Evolutionary conservation across 1,140 invertebrate genomes (phyloP), one percentile per base, ranked within the genome.

Genomic region (Brachionus asplanchnoidis): DNA sequence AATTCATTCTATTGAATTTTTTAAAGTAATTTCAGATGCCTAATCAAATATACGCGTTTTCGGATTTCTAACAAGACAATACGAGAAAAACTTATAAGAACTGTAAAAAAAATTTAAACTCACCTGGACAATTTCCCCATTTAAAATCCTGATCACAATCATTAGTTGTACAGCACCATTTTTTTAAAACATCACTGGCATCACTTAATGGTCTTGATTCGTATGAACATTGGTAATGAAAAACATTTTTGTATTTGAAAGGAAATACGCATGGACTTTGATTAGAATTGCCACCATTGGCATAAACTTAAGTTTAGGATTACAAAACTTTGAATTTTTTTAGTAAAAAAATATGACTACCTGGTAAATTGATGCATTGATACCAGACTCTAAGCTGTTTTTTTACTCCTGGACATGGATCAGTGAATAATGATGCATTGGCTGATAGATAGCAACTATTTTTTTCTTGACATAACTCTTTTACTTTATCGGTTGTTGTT

Each of bases 371-470:
- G 3, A 82, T 17, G 26, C 79, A 82, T 44, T 82, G 79, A 82
- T 82, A 82, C 79, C 79, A 82, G 23, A 82, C 79, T 82, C 79
- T 36, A 3, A 82, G 28, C 28, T 82, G 79, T 46, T 82, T 82
- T 46, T 32, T 82, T 11, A 82, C 79, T n/a, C 53, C 53, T 9
- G 79, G 79, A 65, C 79, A 82, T 8, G 79, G 50, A 46, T 82
- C 79, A 42, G 20, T 36, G 40, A 82, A 82, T 9, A 82, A 14
- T 28, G 79, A 42, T 26, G 53, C 53, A 65, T 44, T 65, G 11
- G 79, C 53, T 20, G 65, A 65, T n/a, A 82, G 20, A 44, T 46
- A 44, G 28, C 79, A 82, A 44, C 32, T 82, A 44, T 36, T 23
- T 68, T 82, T 82, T 42, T 65, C 79, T 46, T 82, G 53, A 46